Percentiles rank a stretch among this genome's conserved stretches.
Conservation (phyloP, 2,888 invertebrate genomes). For the Tetanocera ferruginea region DNA sequence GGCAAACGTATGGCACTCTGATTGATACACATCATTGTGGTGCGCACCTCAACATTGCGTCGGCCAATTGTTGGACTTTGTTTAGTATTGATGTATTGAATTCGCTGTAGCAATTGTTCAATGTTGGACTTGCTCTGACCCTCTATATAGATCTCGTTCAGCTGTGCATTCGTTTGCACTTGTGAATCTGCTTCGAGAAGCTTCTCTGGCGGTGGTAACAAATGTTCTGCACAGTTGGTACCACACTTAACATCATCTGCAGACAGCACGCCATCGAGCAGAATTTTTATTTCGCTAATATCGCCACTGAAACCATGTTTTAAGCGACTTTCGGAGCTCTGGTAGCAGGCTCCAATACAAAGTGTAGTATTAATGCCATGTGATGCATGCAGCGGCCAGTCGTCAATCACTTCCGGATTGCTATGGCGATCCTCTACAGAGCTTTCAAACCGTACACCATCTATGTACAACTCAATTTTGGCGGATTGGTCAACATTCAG, state of each 20-base stretch:
- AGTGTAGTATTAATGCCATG: constrained; percentile 94
- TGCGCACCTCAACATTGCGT: constrained; percentile 75
- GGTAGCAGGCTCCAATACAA: constrained; percentile 98
- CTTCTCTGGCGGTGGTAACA: constrained; percentile 76
- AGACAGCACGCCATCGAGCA: constrained; percentile 58
- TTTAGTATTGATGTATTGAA: constrained; percentile 92
- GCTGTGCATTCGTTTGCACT: constrained; percentile 75
- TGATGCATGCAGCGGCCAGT: constrained; percentile 98
- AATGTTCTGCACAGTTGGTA: constrained; percentile 67
- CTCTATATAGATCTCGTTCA: constrained; percentile 88
- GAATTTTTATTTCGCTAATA: constrained; percentile 67
- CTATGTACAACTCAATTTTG: constrained; percentile 88
- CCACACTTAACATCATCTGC: constrained; percentile 66
- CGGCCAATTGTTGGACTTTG: constrained; percentile 96
- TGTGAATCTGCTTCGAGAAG: constrained; percentile 84
- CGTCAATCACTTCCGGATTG: constrained; percentile 98
- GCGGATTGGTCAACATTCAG: constrained; percentile 90
- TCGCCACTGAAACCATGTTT: constrained; percentile 77
- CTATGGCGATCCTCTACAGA: constrained; percentile 72
- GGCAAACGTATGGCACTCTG: constrained; percentile 66
- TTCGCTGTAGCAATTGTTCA: constrained; percentile 85
- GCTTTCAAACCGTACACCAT: constrained; percentile 77
- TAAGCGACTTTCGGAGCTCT: constrained; percentile 92
- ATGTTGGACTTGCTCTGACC: constrained; percentile 92
- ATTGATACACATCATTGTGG: constrained; percentile 66